These are phyloP conservation scores for Lepidurus packardi DNA, from an alignment of 1,140 invertebrate genomes.

Conservation along the genomic window DNA sequence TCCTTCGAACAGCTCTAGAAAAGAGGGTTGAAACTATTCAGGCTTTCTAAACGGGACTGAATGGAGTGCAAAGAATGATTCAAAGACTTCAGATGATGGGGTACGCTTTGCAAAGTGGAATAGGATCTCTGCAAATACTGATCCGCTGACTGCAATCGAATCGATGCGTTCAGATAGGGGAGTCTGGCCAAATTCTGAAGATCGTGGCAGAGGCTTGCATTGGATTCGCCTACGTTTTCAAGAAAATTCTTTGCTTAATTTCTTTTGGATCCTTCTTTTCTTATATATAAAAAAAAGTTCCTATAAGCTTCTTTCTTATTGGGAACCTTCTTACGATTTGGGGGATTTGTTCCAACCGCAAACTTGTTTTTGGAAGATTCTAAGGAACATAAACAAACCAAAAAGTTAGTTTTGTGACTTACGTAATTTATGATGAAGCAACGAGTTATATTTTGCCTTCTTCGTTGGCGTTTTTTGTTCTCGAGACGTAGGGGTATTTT, in stretches of 20 bases:
- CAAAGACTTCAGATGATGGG: neutral
- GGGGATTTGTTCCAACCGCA: no score
- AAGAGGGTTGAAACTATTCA: neutral
- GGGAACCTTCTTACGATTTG: no score
- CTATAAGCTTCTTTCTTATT: neutral
- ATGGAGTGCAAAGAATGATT: neutral
- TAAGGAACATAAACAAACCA: no score
- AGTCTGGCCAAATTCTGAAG: neutral
- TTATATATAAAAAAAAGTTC: neutral
- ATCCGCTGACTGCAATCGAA: neutral
- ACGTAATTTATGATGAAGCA: neutral
- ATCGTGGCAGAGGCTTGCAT: neutral
- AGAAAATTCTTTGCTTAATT: neutral
- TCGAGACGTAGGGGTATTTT: neutral
- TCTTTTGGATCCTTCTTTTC: neutral
- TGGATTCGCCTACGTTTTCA: neutral
- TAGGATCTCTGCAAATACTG: constrained; percentile 2
- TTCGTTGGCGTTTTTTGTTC: neutral
- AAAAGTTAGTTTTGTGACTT: neutral
- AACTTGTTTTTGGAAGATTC: no score
- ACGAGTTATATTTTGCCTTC: neutral
- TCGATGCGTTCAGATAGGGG: neutral
- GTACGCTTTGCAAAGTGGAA: neutral
- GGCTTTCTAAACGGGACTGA: neutral
- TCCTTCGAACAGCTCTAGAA: neutral